A percentile compares a stretch with the other conserved stretches of the same genome.
These are phyloP conservation scores for Crepidodera aurea DNA, from an alignment of 2,888 invertebrate species.

Conservation along the genomic window DNA sequence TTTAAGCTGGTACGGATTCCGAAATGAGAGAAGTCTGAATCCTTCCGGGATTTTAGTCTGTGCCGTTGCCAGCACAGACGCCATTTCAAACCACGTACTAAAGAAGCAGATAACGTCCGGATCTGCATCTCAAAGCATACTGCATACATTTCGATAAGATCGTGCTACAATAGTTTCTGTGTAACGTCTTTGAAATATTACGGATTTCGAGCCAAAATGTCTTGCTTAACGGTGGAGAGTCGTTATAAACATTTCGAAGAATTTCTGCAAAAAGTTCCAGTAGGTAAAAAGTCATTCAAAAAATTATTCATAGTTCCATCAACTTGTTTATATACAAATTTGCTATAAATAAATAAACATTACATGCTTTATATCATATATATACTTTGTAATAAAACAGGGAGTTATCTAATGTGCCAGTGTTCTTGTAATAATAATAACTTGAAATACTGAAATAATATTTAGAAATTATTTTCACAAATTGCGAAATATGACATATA, in stretches of 20 bases:
- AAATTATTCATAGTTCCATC: too few relatives aligned
- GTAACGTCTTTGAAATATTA: slow-evolving; percentile 41
- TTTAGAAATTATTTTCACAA: too few relatives aligned
- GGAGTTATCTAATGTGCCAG: too few relatives aligned
- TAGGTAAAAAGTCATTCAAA: too few relatives aligned
- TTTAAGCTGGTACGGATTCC: slow-evolving; percentile 46
- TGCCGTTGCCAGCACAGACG: slow-evolving; percentile 37
- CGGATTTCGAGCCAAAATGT: slow-evolving; percentile 45
- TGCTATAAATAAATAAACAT: too few relatives aligned
- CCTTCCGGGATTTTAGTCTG: slow-evolving; percentile 45
- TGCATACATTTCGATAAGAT: slow-evolving; percentile 52
- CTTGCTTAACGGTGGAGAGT: slow-evolving; percentile 28
- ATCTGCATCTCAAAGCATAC: slow-evolving; percentile 50
- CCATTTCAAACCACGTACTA: slow-evolving; percentile 45
- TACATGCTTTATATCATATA: too few relatives aligned
- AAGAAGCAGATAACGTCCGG: slow-evolving; percentile 47
- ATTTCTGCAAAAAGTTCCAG: neutral
- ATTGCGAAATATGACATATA: too few relatives aligned
- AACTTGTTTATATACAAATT: too few relatives aligned
- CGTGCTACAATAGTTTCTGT: slow-evolving; percentile 47
- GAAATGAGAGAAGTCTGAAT: slow-evolving; percentile 47
- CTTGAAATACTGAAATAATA: too few relatives aligned
- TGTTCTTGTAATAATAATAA: too few relatives aligned
- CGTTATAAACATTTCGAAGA: slow-evolving; percentile 22
- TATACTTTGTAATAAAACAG: too few relatives aligned